These are phyloP conservation scores for Asobara japonica DNA, from an alignment of 1,140 invertebrate genomes.

Conservation along the genomic window DNA sequence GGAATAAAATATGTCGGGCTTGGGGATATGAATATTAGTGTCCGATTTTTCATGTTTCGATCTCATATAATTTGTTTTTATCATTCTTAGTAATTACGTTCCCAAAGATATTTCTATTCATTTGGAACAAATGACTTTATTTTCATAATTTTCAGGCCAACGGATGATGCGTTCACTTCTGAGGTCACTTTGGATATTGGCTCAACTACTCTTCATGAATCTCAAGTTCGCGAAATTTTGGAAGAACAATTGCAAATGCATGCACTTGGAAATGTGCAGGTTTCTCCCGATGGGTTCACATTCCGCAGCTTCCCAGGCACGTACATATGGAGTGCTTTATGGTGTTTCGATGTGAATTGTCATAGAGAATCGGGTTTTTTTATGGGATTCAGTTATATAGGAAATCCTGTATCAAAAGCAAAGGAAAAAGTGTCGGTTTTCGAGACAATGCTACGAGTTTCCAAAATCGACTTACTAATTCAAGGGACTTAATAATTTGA, in stretches of 20 bases:
- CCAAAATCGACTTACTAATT: too few relatives aligned
- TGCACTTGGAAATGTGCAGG: conserved; percentile 50
- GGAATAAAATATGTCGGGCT: too few relatives aligned
- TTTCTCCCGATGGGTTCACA: conserved; percentile 53
- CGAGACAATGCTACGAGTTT: too few relatives aligned
- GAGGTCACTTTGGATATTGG: conserved; percentile 58
- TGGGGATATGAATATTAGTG: too few relatives aligned
- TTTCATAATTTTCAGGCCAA: conserved; percentile 42
- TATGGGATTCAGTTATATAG: too few relatives aligned
- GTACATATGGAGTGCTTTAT: conserved; percentile 38
- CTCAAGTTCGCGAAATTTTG: conserved; percentile 48
- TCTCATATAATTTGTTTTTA: too few relatives aligned
- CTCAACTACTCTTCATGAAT: conserved; percentile 52
- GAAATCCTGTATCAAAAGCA: too few relatives aligned
- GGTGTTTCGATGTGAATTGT: conserved; percentile 26
- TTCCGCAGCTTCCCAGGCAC: conserved; percentile 57
- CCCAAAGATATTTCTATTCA: background rate
- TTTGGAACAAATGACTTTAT: background rate
- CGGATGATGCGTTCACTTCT: conserved; percentile 54
- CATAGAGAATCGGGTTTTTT: too few relatives aligned
- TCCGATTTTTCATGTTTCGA: too few relatives aligned
- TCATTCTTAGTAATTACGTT: background rate
- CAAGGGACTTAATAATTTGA: background rate
- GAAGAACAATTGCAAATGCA: conserved; percentile 53
- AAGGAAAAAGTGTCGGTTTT: too few relatives aligned